Evolutionary conservation across 1,140 invertebrate species (phyloP).

Genomic region (Zaprionus lachaisei): DNA sequence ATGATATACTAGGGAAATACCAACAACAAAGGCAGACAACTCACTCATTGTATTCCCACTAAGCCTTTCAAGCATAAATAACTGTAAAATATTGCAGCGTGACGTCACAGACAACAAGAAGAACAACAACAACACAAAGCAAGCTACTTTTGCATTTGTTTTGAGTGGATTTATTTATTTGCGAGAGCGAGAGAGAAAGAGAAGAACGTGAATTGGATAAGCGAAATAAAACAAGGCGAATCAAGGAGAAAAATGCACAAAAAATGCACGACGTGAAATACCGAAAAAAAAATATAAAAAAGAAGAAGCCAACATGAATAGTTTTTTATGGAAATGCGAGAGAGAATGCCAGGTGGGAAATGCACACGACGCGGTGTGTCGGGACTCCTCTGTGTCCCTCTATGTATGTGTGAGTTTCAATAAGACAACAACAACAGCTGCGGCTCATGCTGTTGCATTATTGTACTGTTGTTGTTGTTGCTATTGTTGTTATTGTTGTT

Average conservation of each 20-base stretch:
- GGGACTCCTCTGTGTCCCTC: neutral
- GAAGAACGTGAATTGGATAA: constrained; percentile 11
- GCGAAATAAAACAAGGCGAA: constrained; percentile 27
- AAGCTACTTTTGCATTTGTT: constrained; percentile 42
- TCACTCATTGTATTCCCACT: neutral
- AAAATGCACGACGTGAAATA: constrained; percentile 13
- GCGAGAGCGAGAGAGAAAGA: constrained; percentile 20
- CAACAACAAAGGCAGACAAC: neutral
- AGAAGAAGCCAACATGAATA: constrained; percentile 53
- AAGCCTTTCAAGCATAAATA: constrained; percentile 37
- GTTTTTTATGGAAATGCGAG: constrained; percentile 71
- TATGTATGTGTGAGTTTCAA: constrained; percentile 47
- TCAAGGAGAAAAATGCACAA: constrained; percentile 25
- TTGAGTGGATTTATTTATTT: constrained; percentile 68
- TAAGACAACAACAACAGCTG: constrained; percentile 28
- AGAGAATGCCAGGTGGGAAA: constrained; percentile 40
- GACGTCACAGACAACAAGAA: constrained; percentile 17
- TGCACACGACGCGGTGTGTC: constrained; percentile 28
- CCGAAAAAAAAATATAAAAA: constrained; percentile 5
- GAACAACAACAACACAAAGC: neutral
- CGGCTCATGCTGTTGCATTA: constrained; percentile 37
- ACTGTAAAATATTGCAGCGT: constrained; percentile 36
- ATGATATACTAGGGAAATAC: neutral
- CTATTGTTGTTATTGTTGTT: constrained; percentile 36
- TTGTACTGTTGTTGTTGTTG: constrained; percentile 12